Base-by-base conservation (phyloP, 2,797 vertebrate species). In the Microctenopoma stevenorrisi region DNA sequence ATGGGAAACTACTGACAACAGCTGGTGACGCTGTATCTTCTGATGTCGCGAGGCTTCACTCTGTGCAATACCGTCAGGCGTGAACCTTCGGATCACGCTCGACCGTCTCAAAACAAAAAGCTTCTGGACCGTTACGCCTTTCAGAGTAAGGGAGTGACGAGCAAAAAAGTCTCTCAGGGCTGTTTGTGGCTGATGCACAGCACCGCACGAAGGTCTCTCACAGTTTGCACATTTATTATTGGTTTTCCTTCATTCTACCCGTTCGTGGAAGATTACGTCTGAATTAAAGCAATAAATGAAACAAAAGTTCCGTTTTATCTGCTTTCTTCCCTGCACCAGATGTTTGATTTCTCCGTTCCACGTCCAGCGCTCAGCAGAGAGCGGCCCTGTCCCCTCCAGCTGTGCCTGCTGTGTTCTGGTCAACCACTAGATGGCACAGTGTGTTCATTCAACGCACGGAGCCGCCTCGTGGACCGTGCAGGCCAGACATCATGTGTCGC, bases 41-140 rank as follows among this genome's bases (percentile, higher is more conserved):
- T 85, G 88, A 70, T 85, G 88, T 70, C 85, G 33, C 67, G 65
- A 82, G 91, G 92, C 80, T 86, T 65, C 76, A 69, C 70, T 64
- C 81, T 74, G 93, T 95, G 93, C 94, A 96, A 95, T 94, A 94
- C 87, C 76, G 81, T 74, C 48, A 49, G 58, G 61, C 43, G 61
- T 59, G 58, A 64, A 16, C 58, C 70, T 74, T 63, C 69, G 68
- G 61, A 40, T 77, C 66, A 60, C 38, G 46, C 22, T n/a, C 64
- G 13, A 70, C 33, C 74, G 53, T 75, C 78, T 74, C 30, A 7
- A 70, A 78, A 5, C 84, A 37, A 43, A 65, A 57, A 22, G 22
- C 22, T 22, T 22, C 2, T 1, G 22, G 22, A 22, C 22, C 22
- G 22, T 22, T 22, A 22, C 22, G 22, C 22, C 22, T 22, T 22